Evolutionary conservation across 2,888 invertebrate species (phyloP), one percentile per base, ranked within the genome.

Genomic region (Dolichomitus sp.): DNA sequence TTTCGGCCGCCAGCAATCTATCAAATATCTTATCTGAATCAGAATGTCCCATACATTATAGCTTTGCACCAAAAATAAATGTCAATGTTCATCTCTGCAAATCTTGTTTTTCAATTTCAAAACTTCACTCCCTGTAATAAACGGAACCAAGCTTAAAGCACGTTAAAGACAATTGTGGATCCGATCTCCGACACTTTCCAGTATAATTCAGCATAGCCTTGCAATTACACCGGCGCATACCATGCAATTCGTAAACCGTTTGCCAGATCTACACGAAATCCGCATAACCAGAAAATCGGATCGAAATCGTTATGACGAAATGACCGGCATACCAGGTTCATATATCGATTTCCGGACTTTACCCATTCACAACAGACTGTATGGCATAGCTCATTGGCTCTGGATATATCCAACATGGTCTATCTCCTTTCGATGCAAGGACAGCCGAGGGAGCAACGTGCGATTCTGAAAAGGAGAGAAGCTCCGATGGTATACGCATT

Each of bases 271-370:
- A 23, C 14, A 1, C 17, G 33, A n/a, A 30, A 17, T 17, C n/a
- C 17, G 59, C 9, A 9, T 59, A 37, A 69, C 40, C 6, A 54
- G 40, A 69, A 52, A 54, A 54, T 69, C 14, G 40, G 37, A 19
- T 52, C 4, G 23, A 52, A 69, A 54, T 69, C 37, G 54, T 40
- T 52, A 54, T 30, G 19, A 45, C 14, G 45, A 30, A 6, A 65
- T 54, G 40, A 54, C 54, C 69, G 54, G 69, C 23, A 42, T 40
- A n/a, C 52, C 54, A 23, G 27, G 40, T 27, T 54, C 54, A 54
- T 54, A 54, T 40, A 87, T 88, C 86, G 87, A 88, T 88, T 88
- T 88, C 85, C 87, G 87, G 85, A 69, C 23, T 54, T 69, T 23
- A 23, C 40, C 40, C 69, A 40, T 69, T 54, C 19, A 69, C 69